Evolutionary conservation across 2,888 invertebrate genomes (phyloP), one percentile per base, ranked within the genome.

Genomic region (Xestia ashworthii): DNA sequence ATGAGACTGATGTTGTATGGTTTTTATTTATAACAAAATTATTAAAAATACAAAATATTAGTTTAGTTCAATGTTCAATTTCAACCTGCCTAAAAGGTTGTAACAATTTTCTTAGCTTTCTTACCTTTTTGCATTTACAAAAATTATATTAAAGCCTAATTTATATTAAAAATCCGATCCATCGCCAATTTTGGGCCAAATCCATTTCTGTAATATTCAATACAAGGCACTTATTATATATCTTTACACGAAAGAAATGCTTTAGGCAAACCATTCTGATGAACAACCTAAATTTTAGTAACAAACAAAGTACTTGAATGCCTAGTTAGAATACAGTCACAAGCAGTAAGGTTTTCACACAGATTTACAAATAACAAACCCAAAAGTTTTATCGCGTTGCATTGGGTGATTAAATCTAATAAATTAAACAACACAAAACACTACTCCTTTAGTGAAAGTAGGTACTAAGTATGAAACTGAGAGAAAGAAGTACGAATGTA

Each of bases 1-100:
- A 92, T 93, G 93, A 95, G 95, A 95, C 95, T 95, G 95, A 95
- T 88, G 84, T 88, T 69, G 90, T 91, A 90, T 90, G 77, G 75
- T 75, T 93, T 92, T 92, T 88, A 88, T 89, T 90, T 87, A 74
- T 65, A 78, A 62, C 38, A 74, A 60, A 62, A 44, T 2, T 75
- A 82, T 74, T 68, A 72, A 70, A 44, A 65, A 65, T 41, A 64
- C 22, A 65, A 44, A 44, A 6, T 44, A 65, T 16, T 62, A 41
- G 8, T 44, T 65, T 65, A 44, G n/a, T 44, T 44, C n/a, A 44
- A 44, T 44, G 44, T 44, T 65, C 1, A 65, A 65, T 16, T 16
- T 16, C 16, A 65, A 44, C 38, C 44, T 44, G 16, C 1, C 4
- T 38, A 62, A 62, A 79, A 50, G 14, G 50, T 38, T 64, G 8